Base-by-base conservation (phyloP, 2,888 invertebrate species). In the Idaea biselata region DNA sequence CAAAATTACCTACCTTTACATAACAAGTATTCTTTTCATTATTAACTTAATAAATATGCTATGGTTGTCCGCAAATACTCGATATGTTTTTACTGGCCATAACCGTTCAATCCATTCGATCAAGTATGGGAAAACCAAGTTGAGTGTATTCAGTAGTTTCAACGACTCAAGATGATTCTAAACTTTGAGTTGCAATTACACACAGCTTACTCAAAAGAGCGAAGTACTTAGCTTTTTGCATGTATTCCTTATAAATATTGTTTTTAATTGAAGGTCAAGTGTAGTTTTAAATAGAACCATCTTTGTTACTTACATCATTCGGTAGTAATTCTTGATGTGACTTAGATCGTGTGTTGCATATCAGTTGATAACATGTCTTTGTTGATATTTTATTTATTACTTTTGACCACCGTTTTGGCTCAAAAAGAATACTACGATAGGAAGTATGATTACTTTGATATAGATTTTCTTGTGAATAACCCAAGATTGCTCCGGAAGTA, bases 401-500 rank as follows among this genome's bases (percentile, higher is more conserved):
- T 71, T 58, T 44, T 69, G n/a, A 57, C 58, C 4, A 61, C 64
- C 18, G 70, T 68, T 59, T 57, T 72, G 16, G 71, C 75, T 14
- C 78, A 84, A 65, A 73, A 82, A 14, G 73, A 67, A 33, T 82
- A 77, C 70, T 87, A 88, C 61, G 85, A 88, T 61, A 74, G 73
- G 1, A 79, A 76, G 68, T 96, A 94, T 76, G 96, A 96, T 78
- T 94, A 95, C 78, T 92, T 96, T 65, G 94, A 96, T 78, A 78
- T 96, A 60, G 96, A 96, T 69, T 91, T 94, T 72, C 94, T 96
- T 69, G 84, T 96, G 53, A 85, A 83, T 57, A 96, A 95, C 80
- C 94, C 94, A 18, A 93, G 96, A 64, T 84, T 96, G 59, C 82
- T 96, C 44, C 93, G 93, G 73, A 95, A 94, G 74, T 96, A 96